Evolutionary conservation across 2,113 vertebrate genomes (phyloP), one percentile per base, ranked within the genome.

Genomic region (Lepus timidus): DNA sequence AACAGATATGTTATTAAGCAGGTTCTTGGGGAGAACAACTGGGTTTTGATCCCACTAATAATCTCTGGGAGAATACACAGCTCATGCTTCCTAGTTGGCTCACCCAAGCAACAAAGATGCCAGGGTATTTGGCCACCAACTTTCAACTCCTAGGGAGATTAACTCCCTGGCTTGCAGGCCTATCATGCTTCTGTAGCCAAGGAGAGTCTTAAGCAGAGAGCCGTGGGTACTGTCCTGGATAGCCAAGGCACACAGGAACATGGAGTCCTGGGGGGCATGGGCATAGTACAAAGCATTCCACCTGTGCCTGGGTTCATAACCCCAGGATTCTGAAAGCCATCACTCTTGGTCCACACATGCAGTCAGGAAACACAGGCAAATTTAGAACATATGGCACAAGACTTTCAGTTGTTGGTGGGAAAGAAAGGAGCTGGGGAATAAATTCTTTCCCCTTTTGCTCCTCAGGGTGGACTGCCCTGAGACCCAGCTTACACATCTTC

Each of bases 271-370:
- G 68, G 6, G 29, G 23, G 8, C 17, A 12, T 1, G 29, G 51
- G 27, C 14, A 31, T 14, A 25, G 39, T 33, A 33, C 13, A n/a
- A 1, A 44, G 4, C 6, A 20, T 55, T 9, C 19, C 16, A 22
- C 36, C 19, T 4, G 4, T 68, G 29, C 33, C 8, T 1, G 36
- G 36, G 36, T 36, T 36, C 36, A 36, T 36, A 36, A 16, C 19
- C 44, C 49, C 25, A 82, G 73, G 39, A 52, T 36, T 55, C 25
- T 31, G 62, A 51, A 52, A 51, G 13, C 39, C n/a, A 14, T 17
- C 3, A 4, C 14, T 12, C 25, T 22, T 62, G 49, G 49, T 31
- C 68, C 27, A 0, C 0, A 4, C 71, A 3, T 4, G 6, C 2
- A 29, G 51, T 39, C 76, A 61, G 81, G 52, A 52, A 3, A 31